Conservation (phyloP, 2,113 vertebrate species). For the Ictalurus punctatus region DNA sequence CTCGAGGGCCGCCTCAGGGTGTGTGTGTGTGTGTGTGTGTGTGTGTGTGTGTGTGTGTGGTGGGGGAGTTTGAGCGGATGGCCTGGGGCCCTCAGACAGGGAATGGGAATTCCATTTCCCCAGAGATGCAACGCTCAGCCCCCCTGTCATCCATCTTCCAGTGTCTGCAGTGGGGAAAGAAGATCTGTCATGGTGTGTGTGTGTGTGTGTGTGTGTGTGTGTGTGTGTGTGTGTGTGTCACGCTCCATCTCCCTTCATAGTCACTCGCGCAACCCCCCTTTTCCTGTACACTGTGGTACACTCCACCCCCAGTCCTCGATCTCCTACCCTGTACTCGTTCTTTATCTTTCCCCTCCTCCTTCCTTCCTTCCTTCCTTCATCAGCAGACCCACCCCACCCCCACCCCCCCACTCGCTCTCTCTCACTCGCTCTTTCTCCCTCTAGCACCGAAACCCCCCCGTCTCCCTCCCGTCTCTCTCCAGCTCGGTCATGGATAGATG, state of each 20-base stretch:
- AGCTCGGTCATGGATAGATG: slow-evolving; percentile 35
- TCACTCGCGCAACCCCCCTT: too few species aligned
- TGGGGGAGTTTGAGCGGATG: slow-evolving; percentile 25
- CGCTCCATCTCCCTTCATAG: slow-evolving; percentile 34
- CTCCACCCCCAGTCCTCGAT: slow-evolving; percentile 24
- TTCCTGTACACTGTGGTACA: slow-evolving; percentile 20
- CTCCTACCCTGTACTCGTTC: slow-evolving; percentile 35
- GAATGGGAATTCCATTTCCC: slow-evolving; percentile 78
- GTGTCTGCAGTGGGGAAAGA: slow-evolving; percentile 56
- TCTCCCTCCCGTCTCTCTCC: neutral
- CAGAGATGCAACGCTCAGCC: slow-evolving; percentile 71
- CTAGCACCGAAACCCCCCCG: neutral
- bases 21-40: neutral
- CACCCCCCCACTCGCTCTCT: neutral
- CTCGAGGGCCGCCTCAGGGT: slow-evolving; percentile 20
- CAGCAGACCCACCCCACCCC: slow-evolving; percentile 24
- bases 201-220: slow-evolving; percentile 36
- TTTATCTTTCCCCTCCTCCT: slow-evolving; percentile 33
- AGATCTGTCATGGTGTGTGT: slow-evolving; percentile 43
- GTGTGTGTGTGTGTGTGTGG: slow-evolving; percentile 21
- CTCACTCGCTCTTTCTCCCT: neutral
- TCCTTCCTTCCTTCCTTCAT: slow-evolving; percentile 17
- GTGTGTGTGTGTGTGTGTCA: slow-evolving; percentile 7
- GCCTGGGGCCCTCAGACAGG: slow-evolving; percentile 73
- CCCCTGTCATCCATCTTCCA: slow-evolving; percentile 74